These are phyloP conservation scores for Microtus pennsylvanicus DNA, from an alignment of 2,113 vertebrate genomes.

Conservation along the genomic window DNA sequence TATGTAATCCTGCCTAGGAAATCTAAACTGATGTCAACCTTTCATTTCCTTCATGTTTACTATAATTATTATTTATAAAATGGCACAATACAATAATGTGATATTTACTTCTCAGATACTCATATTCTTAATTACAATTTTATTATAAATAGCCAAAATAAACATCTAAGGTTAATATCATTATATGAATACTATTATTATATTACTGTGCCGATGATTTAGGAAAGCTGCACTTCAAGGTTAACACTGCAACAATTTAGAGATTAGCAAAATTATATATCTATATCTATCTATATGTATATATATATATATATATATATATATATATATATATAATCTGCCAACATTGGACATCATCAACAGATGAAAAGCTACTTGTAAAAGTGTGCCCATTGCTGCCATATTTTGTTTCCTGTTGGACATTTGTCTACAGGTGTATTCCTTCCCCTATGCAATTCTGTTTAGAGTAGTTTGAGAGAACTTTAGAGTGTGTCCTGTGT, in stretches of 20 bases:
- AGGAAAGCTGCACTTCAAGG: background rate
- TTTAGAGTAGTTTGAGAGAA: background rate
- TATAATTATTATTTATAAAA: constrained; percentile 37
- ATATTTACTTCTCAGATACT: background rate
- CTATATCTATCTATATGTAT: too few relatives aligned
- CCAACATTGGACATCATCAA: background rate
- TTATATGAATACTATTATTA: background rate
- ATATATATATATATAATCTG: background rate
- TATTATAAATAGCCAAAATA: background rate
- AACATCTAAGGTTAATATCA: background rate
- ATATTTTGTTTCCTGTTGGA: background rate
- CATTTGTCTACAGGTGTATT: background rate
- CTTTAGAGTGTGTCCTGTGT: background rate
- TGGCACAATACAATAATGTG: background rate
- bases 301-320: background rate
- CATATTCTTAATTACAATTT: background rate
- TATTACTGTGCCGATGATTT: background rate
- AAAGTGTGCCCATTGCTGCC: background rate
- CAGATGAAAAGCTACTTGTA: background rate
- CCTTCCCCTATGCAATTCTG: background rate
- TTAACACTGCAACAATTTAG: background rate
- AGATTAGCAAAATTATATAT: background rate
- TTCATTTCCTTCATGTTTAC: background rate
- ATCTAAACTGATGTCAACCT: background rate
- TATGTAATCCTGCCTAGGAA: background rate